These are phyloP conservation scores for Oncorhynchus kisutch DNA, from an alignment of 2,113 vertebrate genomes.

Conservation along the genomic window DNA sequence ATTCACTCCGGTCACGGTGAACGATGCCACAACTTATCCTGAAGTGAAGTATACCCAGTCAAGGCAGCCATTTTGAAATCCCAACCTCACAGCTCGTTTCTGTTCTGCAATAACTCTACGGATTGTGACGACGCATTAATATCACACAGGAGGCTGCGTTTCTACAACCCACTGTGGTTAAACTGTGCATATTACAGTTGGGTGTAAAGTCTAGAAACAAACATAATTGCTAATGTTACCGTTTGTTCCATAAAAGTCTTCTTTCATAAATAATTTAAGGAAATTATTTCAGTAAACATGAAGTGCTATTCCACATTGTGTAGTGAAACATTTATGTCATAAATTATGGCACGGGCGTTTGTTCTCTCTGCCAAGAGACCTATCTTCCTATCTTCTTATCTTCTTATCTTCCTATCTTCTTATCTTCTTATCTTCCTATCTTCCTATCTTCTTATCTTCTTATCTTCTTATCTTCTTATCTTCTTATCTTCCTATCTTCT, in stretches of 20 bases:
- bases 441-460: too few relatives aligned
- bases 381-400: background rate
- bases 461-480: too few relatives aligned
- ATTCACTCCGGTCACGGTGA: too few relatives aligned
- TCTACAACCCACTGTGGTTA: background rate
- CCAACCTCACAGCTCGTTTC: background rate
- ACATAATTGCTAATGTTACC: slow-evolving; percentile 25
- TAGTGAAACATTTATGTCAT: slow-evolving; percentile 73
- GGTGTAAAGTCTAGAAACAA: slow-evolving; percentile 11
- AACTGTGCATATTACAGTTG: background rate
- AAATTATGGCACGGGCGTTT: slow-evolving; percentile 66
- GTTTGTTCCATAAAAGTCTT: slow-evolving; percentile 55
- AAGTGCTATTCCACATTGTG: slow-evolving; percentile 69
- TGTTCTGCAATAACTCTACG: too few relatives aligned
- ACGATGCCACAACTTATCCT: too few relatives aligned
- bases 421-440: too few relatives aligned
- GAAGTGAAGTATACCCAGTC: slow-evolving; percentile 21
- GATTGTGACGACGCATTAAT: background rate
- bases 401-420: too few relatives aligned
- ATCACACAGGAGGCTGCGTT: background rate
- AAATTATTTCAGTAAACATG: slow-evolving; percentile 75
- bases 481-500: fast-evolving
- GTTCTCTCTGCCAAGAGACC: slow-evolving; percentile 38
- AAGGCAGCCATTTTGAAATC: background rate
- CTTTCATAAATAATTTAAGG: slow-evolving; percentile 71